Evolutionary conservation across 1,140 invertebrate species (phyloP).

Genomic region (Argopecten irradians): DNA sequence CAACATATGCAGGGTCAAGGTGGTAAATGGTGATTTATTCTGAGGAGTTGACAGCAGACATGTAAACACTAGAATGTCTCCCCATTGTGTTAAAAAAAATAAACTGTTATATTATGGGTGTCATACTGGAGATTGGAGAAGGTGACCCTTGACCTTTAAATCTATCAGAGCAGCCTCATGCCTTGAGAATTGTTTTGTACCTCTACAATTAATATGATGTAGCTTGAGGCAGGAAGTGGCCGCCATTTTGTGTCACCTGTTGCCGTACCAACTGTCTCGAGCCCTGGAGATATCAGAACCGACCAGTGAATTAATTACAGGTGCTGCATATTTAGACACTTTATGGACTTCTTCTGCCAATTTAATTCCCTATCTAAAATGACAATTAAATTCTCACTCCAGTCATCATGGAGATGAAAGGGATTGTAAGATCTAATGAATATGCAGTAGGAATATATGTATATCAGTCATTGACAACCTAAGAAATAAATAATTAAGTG

Average conservation of each 20-base stretch:
- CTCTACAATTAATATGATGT: neutral
- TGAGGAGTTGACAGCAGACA: too few species aligned
- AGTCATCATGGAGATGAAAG: neutral
- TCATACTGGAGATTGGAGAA: neutral
- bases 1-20: too few species aligned
- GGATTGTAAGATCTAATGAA: neutral
- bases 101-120: too few species aligned
- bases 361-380: neutral
- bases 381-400: neutral
- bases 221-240: neutral
- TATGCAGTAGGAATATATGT: neutral
- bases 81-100: neutral
- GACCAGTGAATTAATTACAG: neutral
- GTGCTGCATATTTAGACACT: neutral
- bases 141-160: neutral
- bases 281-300: neutral
- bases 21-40: too few species aligned
- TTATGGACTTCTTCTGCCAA: neutral
- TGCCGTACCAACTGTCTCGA: neutral
- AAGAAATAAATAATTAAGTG: neutral
- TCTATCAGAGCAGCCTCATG: neutral
- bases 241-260: neutral
- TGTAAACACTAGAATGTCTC: neutral
- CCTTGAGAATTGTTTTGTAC: neutral
- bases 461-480: neutral